A percentile compares a stretch with the other conserved stretches of the same genome.
Evolutionary conservation across 2,888 invertebrate genomes (phyloP).

Genomic region (Aspidiotus destructor): DNA sequence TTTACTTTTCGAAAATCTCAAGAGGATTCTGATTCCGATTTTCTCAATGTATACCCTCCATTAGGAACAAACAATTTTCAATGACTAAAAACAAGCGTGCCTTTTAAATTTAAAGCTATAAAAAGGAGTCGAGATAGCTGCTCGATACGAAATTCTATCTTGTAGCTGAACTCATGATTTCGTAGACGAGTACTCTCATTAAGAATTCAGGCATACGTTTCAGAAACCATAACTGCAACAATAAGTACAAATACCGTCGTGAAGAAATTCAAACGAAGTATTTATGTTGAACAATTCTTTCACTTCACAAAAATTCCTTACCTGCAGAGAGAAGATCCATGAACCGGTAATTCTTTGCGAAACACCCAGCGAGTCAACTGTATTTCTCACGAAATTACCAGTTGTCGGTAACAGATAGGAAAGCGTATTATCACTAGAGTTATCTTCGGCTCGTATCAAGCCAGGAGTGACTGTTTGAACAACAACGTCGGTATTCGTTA

Average conservation of each 20-base stretch:
- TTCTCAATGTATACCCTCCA: not conserved
- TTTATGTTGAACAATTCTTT: not conserved
- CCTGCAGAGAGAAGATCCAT: slow-evolving; percentile 22
- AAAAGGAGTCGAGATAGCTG: slow-evolving; percentile 13
- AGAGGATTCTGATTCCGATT: no score
- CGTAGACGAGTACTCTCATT: slow-evolving; percentile 19
- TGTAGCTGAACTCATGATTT: slow-evolving; percentile 22
- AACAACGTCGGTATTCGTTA: slow-evolving; percentile 12
- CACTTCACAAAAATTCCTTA: slow-evolving; percentile 3
- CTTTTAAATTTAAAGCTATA: slow-evolving; percentile 18
- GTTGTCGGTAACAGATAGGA: slow-evolving; percentile 14
- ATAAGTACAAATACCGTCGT: not conserved
- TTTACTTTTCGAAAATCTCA: no score
- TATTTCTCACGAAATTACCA: slow-evolving; percentile 21
- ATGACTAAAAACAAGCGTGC: slow-evolving; percentile 6
- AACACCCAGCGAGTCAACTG: slow-evolving; percentile 15
- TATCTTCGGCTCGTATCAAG: slow-evolving; percentile 12
- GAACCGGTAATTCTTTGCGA: slow-evolving; percentile 22
- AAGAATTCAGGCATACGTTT: slow-evolving; percentile 19
- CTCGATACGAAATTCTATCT: slow-evolving; percentile 12
- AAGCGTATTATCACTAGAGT: not conserved
- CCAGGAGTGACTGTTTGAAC: slow-evolving; percentile 20
- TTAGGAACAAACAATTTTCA: not conserved
- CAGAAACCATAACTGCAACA: slow-evolving; percentile 19
- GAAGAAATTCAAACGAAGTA: not conserved